A percentile compares a stretch with the other conserved stretches of the same genome.
These are phyloP conservation scores for Cynopterus sphinx DNA, from an alignment of 2,797 vertebrate species.

Conservation along the genomic window DNA sequence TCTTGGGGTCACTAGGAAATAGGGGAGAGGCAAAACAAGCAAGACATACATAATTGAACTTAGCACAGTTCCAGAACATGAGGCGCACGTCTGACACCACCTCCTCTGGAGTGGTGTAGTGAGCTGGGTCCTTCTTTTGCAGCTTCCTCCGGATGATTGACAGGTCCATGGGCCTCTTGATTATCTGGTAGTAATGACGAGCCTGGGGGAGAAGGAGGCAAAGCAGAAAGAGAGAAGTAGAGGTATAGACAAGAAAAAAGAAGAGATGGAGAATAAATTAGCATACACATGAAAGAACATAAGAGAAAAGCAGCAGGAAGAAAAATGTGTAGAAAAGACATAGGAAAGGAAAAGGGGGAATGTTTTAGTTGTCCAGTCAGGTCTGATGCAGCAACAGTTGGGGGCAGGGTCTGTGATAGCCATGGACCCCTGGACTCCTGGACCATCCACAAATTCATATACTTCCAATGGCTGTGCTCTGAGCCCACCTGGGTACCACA, in stretches of 20 bases:
- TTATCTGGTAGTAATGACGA: slow-evolving; percentile 99
- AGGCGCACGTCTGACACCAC: slow-evolving; percentile 95
- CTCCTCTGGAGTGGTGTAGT: slow-evolving; percentile 92
- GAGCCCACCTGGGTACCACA: background rate
- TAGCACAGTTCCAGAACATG: slow-evolving; percentile 98
- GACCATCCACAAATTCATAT: background rate
- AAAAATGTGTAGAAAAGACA: background rate
- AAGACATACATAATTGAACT: slow-evolving; percentile 97
- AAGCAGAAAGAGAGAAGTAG: background rate
- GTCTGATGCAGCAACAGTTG: background rate
- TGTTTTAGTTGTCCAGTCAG: background rate
- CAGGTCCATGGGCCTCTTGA: slow-evolving; percentile 98
- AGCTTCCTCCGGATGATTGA: slow-evolving; percentile 94
- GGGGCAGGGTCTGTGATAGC: no score
- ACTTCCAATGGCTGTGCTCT: background rate
- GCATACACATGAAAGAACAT: background rate
- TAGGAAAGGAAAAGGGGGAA: background rate
- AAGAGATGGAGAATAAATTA: background rate
- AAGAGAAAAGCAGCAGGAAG: background rate
- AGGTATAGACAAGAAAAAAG: background rate
- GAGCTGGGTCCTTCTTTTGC: slow-evolving; percentile 88
- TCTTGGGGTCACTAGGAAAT: background rate
- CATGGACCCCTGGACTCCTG: background rate
- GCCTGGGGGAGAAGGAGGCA: slow-evolving; percentile 82
- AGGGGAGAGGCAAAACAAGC: background rate